Evolutionary conservation across 2,113 vertebrate genomes (phyloP).

Genomic region (Phylloscopus trochiloides): DNA sequence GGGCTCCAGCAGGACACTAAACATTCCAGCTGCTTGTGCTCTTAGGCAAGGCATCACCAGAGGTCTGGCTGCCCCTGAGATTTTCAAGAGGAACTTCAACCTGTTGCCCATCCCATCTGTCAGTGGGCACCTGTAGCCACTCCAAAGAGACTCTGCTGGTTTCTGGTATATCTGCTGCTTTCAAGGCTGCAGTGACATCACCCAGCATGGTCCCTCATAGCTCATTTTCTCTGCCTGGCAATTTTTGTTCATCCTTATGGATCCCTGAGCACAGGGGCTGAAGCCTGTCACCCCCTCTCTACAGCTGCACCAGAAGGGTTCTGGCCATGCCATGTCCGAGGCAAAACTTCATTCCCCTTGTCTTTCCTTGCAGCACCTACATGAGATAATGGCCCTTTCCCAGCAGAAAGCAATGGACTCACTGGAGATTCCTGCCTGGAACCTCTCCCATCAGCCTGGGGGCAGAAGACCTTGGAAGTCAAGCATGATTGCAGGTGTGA

Average conservation of each 20-base stretch:
- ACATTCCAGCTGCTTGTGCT: background rate
- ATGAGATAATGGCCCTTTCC: background rate
- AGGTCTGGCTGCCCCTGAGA: background rate
- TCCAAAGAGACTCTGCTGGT: background rate
- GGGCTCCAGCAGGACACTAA: background rate
- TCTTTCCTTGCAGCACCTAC: background rate
- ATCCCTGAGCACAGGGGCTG: accelerated
- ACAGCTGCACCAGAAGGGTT: background rate
- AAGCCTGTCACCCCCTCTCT: background rate
- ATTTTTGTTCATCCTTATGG: background rate
- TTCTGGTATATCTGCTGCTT: background rate
- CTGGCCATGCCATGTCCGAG: background rate
- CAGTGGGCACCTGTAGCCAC: background rate
- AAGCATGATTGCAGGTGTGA: background rate
- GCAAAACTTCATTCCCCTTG: background rate
- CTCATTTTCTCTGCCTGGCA: background rate
- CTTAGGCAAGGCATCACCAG: background rate
- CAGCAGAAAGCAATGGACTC: background rate
- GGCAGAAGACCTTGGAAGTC: background rate
- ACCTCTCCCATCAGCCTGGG: background rate
- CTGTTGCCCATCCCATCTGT: background rate
- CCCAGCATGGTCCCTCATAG: background rate
- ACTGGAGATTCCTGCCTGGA: background rate
- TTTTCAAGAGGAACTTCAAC: background rate
- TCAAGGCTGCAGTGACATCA: background rate